A percentile compares a stretch with the other conserved stretches of the same genome.
phyloP scores from a whole-genome alignment of 1,140 invertebrate species.

The Chymomyza costata region DNA sequence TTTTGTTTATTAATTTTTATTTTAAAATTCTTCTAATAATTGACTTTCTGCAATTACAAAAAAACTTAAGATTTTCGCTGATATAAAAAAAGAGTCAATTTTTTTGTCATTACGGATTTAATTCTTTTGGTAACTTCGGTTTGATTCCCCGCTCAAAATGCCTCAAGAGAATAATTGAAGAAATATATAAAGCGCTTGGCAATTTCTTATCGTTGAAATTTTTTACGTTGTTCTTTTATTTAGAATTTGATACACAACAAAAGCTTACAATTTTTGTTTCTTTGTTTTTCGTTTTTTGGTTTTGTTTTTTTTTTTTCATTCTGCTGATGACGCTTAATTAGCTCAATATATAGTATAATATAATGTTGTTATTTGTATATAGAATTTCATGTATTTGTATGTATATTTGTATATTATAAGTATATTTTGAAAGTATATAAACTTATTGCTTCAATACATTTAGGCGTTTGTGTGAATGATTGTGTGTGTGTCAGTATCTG shows the following conservation, averaged over 20 bases:
- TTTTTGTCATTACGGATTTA: too few relatives aligned
- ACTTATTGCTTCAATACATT: constrained; percentile 55
- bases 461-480: constrained; percentile 18
- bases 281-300: constrained; percentile 22
- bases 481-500: constrained; percentile 31
- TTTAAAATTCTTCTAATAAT: too few relatives aligned
- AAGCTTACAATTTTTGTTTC: constrained; percentile 59
- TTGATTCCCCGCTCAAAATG: too few relatives aligned
- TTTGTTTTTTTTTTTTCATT: constrained; percentile 13
- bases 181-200: too few relatives aligned
- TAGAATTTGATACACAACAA: constrained; percentile 68
- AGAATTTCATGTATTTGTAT: constrained; percentile 32
- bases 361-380: constrained; percentile 24
- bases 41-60: too few relatives aligned
- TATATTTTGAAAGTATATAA: constrained; percentile 58
- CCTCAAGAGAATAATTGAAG: too few relatives aligned
- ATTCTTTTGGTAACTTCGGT: too few relatives aligned
- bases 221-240: constrained; percentile 57
- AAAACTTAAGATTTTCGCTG: too few relatives aligned
- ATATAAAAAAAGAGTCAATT: too few relatives aligned
- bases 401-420: constrained; percentile 57
- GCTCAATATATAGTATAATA: constrained; percentile 3
- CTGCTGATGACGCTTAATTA: too few relatives aligned
- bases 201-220: constrained; percentile 33
- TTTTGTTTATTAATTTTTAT: too few relatives aligned